Evolutionary conservation across 2,888 invertebrate species (phyloP).

Genomic region (Apotomis capreana): DNA sequence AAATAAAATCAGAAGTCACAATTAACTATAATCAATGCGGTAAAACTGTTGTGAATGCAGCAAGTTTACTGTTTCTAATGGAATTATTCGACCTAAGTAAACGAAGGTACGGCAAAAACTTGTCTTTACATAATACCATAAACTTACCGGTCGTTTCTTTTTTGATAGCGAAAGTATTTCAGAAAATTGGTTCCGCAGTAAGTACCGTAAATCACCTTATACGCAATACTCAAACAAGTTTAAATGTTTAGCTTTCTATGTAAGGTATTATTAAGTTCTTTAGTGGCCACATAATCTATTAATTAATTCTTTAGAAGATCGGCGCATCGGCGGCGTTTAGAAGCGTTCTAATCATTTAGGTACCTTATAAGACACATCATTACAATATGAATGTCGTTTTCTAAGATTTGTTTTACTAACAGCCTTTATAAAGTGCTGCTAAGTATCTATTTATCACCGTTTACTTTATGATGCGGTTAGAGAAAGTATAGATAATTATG

Average conservation of each 20-base stretch:
- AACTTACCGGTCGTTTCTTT: constrained; percentile 4
- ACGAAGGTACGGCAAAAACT: constrained; percentile 1
- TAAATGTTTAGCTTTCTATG: constrained; percentile 7
- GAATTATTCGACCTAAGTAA: neutral
- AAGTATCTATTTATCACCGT: neutral
- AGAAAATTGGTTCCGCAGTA: constrained; percentile 9
- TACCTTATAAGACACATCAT: constrained; percentile 9
- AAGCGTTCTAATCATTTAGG: constrained; percentile 13
- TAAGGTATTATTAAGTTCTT: constrained; percentile 22
- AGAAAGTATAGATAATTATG: no score
- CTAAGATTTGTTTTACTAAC: constrained; percentile 4
- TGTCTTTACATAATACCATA: constrained; percentile 13
- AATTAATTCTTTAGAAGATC: constrained; percentile 25
- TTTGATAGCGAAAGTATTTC: constrained; percentile 24
- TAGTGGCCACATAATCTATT: constrained; percentile 11
- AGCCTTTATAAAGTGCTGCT: neutral
- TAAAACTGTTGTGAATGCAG: neutral
- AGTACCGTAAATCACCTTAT: constrained; percentile 2
- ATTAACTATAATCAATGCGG: neutral
- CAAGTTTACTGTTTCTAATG: constrained; percentile 6
- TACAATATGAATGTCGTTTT: constrained; percentile 12
- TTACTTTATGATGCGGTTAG: neutral
- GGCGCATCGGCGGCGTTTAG: neutral
- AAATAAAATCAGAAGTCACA: no score
- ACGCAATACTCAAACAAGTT: constrained; percentile 15